These are phyloP conservation scores for Ichneumoninae sp. DNA, from an alignment of 2,888 invertebrate genomes.

Conservation along the genomic window DNA sequence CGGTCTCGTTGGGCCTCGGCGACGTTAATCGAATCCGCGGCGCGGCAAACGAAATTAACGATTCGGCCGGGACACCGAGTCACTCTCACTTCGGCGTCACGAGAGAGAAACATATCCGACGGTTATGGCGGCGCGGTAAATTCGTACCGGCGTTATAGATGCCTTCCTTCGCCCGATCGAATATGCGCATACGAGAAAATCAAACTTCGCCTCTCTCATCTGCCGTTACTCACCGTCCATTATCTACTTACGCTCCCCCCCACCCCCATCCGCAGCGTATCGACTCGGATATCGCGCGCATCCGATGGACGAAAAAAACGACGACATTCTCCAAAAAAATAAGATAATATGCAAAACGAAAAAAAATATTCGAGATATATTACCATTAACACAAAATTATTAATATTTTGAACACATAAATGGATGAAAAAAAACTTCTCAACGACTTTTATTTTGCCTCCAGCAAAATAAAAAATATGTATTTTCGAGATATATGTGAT, in stretches of 20 bases:
- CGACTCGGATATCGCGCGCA: not conserved
- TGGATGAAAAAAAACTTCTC: too few species aligned
- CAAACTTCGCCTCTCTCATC: constrained; percentile 4
- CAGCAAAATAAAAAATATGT: too few species aligned
- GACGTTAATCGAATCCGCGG: constrained; percentile 82
- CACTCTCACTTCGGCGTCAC: constrained; percentile 9
- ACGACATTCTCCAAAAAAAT: too few species aligned
- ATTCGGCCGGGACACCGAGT: constrained; percentile 66
- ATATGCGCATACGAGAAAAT: constrained; percentile 13
- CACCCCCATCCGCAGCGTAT: not conserved
- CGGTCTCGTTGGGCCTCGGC: constrained; percentile 75
- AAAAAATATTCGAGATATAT: too few species aligned
- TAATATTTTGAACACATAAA: too few species aligned
- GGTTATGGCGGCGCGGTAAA: not conserved
- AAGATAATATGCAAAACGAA: too few species aligned
- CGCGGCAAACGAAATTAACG: constrained; percentile 80
- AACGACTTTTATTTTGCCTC: too few species aligned
- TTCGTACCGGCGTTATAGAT: constrained; percentile 10
- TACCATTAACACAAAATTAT: too few species aligned
- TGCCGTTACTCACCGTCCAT: not conserved
- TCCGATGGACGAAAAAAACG: not conserved
- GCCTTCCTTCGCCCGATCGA: constrained; percentile 1
- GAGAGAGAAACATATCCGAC: not conserved
- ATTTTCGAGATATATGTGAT: too few species aligned
- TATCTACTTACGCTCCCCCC: not conserved